phyloP scores from a whole-genome alignment of 2,797 vertebrate species.

The Melanotaenia parkinsoni region DNA sequence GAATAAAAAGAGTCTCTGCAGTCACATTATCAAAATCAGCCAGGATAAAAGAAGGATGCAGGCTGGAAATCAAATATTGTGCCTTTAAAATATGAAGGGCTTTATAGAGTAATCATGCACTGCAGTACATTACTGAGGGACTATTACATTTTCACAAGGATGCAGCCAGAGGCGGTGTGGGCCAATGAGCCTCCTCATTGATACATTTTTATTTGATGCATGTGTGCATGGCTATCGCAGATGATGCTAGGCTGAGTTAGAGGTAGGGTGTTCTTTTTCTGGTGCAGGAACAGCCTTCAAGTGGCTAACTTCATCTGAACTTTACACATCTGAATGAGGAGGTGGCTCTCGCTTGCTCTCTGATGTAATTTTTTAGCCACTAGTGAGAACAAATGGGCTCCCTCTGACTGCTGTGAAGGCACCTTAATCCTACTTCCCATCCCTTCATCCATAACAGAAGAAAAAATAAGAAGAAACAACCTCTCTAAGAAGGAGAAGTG shows the following conservation, averaged over 20 bases:
- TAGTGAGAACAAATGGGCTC: slow-evolving; percentile 40
- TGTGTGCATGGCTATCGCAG: not conserved
- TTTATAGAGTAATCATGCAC: slow-evolving; percentile 79
- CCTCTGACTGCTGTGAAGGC: slow-evolving; percentile 33
- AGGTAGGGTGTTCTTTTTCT: slow-evolving; percentile 7
- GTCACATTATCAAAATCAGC: slow-evolving; percentile 69
- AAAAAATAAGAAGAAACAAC: not conserved
- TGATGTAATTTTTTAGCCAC: slow-evolving; percentile 13
- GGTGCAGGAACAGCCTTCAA: slow-evolving; percentile 18
- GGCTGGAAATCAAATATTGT: slow-evolving; percentile 76
- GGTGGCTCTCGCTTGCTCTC: not conserved
- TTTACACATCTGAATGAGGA: not conserved
- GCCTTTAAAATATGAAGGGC: slow-evolving; percentile 75
- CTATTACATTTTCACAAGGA: slow-evolving; percentile 40
- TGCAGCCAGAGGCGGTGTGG: slow-evolving; percentile 25
- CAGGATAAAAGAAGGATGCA: slow-evolving; percentile 59
- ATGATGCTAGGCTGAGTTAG: no score
- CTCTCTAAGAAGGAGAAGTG: slow-evolving; percentile 30
- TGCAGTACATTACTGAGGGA: slow-evolving; percentile 22
- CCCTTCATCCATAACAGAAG: slow-evolving; percentile 41
- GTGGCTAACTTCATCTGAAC: slow-evolving; percentile 10
- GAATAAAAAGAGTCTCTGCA: slow-evolving; percentile 54
- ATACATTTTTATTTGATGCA: slow-evolving; percentile 9
- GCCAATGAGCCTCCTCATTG: slow-evolving; percentile 23
- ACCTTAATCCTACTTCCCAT: slow-evolving; percentile 39